Percentiles rank a stretch among this genome's conserved stretches.
Evolutionary conservation across 2,113 vertebrate species (phyloP).

Genomic region (Megaceryle maxima): DNA sequence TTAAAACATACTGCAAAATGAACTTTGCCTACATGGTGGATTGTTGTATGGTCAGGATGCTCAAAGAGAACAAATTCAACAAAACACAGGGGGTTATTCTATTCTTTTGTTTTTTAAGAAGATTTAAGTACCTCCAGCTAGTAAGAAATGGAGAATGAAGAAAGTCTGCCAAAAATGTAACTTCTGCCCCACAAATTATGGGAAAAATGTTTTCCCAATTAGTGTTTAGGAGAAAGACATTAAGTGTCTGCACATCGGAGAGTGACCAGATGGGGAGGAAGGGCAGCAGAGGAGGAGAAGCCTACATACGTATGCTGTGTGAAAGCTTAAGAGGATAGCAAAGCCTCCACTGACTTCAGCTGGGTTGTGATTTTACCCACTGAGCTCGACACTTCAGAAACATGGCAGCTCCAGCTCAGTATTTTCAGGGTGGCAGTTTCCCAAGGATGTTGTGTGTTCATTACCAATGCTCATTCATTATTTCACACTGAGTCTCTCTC

Average conservation of each 20-base stretch:
- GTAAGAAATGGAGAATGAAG: background rate
- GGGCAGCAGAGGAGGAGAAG: background rate
- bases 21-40: background rate
- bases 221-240: background rate
- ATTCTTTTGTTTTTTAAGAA: background rate
- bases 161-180: background rate
- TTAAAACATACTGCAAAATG: background rate
- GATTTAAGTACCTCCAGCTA: background rate
- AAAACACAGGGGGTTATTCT: background rate
- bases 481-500: background rate
- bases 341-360: background rate
- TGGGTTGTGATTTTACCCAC: background rate
- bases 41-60: background rate
- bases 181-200: background rate
- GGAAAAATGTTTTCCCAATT: background rate
- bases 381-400: background rate
- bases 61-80: background rate
- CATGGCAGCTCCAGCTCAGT: background rate
- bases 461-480: background rate
- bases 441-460: background rate
- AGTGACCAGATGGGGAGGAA: background rate
- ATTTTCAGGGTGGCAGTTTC: background rate
- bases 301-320: rapidly evolving
- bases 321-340: background rate
- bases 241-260: background rate